Conservation (phyloP, 2,113 vertebrate species). For the Camelus dromedarius region DNA sequence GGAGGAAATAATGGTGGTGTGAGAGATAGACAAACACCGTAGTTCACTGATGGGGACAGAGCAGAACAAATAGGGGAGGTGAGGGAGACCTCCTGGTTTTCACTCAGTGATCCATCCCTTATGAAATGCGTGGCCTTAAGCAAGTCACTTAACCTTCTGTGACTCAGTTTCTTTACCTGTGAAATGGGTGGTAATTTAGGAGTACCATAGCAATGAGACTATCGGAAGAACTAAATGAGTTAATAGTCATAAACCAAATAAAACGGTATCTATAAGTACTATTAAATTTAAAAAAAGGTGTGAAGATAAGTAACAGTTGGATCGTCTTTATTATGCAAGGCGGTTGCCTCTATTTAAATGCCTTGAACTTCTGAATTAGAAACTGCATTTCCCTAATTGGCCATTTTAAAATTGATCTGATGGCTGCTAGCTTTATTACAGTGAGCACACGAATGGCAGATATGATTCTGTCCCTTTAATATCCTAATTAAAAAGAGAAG, state of each 20-base stretch:
- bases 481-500: conserved; percentile 11
- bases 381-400: conserved; percentile 23
- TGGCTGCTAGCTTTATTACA: conserved; percentile 35
- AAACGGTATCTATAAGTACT: neutral
- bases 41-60: neutral
- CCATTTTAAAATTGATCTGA: conserved; percentile 57
- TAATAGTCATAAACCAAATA: neutral
- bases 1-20: neutral
- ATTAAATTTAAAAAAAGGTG: conserved; percentile 3
- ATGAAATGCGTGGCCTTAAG: neutral
- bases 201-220: neutral
- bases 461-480: conserved; percentile 32
- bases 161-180: neutral
- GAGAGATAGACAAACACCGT: neutral
- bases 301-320: neutral
- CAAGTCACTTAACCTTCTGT: neutral
- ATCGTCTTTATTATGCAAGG: conserved; percentile 24
- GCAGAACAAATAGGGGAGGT: neutral
- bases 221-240: neutral
- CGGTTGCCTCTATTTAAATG: neutral
- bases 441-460: neutral
- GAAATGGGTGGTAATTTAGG: neutral
- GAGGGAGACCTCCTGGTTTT: neutral
- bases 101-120: neutral
- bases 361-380: conserved; percentile 44